A percentile compares a stretch with the other conserved stretches of the same genome.
Evolutionary conservation across 37 sponge, comb jelly and placozoan species (phyloP).

Genomic region (Bolinopsis microptera): DNA sequence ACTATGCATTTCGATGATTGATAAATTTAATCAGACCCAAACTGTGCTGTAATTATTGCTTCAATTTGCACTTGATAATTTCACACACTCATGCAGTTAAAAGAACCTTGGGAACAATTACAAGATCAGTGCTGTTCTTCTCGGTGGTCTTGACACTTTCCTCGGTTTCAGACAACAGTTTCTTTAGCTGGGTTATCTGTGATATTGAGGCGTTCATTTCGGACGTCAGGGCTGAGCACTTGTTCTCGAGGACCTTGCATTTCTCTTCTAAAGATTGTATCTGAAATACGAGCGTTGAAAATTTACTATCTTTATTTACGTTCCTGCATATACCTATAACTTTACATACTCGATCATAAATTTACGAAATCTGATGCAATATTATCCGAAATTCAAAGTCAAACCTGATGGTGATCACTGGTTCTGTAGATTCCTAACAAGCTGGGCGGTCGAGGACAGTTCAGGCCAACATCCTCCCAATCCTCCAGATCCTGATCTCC

Average conservation of each 20-base stretch:
- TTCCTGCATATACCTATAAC: no score
- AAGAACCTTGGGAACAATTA: conserved; percentile 29
- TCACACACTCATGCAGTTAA: not conserved
- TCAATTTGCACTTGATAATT: no score
- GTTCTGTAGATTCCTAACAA: conserved; percentile 80
- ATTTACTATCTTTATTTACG: no score
- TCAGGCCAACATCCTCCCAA: conserved; percentile 95
- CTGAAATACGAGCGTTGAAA: no score
- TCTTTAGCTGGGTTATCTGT: conserved; percentile 6
- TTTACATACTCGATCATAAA: no score
- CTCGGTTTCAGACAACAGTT: conserved; percentile 10
- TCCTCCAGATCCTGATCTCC: conserved; percentile 93
- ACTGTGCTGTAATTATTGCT: no score
- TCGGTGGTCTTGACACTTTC: not conserved
- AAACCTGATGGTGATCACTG: conserved; percentile 55
- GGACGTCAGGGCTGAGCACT: not conserved
- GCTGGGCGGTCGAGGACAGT: conserved; percentile 87
- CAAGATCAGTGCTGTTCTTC: not conserved
- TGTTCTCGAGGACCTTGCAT: not conserved
- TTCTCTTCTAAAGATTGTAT: not conserved
- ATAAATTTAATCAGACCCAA: no score
- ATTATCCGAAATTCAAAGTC: not conserved
- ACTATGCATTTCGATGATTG: no score
- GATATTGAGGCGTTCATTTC: not conserved
- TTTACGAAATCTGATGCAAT: no score